These are phyloP conservation scores for Podarcis cretensis DNA, from an alignment of 2,113 vertebrate genomes.

Conservation along the genomic window DNA sequence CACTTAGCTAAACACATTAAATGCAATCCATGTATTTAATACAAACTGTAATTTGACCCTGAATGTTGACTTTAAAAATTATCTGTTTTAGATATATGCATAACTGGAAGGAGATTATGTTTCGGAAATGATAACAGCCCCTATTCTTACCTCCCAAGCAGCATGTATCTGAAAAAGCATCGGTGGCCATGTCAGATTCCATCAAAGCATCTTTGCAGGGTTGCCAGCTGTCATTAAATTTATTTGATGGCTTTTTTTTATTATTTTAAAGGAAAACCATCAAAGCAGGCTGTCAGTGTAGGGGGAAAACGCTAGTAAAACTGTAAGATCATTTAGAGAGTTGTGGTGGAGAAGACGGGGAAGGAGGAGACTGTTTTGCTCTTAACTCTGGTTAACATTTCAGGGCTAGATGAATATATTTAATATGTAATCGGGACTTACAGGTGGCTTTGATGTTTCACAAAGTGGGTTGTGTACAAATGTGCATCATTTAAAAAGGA, in stretches of 20 bases:
- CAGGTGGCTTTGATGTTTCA: constrained; percentile 42
- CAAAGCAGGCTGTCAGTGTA: constrained; percentile 42
- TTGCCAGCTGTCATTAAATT: constrained; percentile 35
- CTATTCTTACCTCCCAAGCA: constrained; percentile 8
- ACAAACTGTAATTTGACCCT: too few species aligned
- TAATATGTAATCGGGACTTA: constrained; percentile 45
- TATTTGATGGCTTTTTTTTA: constrained; percentile 16
- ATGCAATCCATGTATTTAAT: too few species aligned
- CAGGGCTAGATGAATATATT: constrained; percentile 41
- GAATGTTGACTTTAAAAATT: too few species aligned
- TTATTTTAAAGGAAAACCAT: constrained; percentile 8
- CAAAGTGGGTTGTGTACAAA: not conserved
- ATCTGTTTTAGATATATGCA: not conserved
- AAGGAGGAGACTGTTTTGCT: fast-evolving
- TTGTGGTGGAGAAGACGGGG: not conserved
- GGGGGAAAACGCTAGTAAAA: constrained; percentile 28
- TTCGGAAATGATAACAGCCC: constrained; percentile 8
- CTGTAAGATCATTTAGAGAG: constrained; percentile 17
- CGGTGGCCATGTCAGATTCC: constrained; percentile 35
- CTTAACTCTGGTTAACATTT: constrained; percentile 11
- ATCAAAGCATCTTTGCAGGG: not conserved
- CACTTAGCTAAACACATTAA: too few species aligned
- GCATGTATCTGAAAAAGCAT: constrained; percentile 31
- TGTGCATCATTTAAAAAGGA: constrained; percentile 6
- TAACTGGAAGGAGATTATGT: not conserved